phyloP scores from a whole-genome alignment of 2,113 vertebrate species.

The Perognathus longimembris region DNA sequence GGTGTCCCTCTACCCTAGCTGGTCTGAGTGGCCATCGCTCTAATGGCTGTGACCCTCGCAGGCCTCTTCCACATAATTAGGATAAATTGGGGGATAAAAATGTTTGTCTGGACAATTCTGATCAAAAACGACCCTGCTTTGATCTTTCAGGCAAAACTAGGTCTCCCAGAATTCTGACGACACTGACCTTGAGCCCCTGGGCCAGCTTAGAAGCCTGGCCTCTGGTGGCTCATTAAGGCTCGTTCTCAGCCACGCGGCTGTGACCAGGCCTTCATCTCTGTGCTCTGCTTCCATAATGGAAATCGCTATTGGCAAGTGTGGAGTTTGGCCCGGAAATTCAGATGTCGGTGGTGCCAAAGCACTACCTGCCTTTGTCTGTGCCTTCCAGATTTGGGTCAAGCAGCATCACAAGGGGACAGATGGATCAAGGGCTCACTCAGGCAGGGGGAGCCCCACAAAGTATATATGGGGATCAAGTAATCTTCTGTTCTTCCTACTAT shows the following conservation, averaged over 20 bases:
- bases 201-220: slow-evolving; percentile 9
- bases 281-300: slow-evolving; percentile 37
- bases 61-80: slow-evolving; percentile 67
- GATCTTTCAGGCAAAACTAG: slow-evolving; percentile 76
- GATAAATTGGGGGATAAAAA: slow-evolving; percentile 67
- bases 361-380: slow-evolving; percentile 24
- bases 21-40: slow-evolving; percentile 27
- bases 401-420: not conserved
- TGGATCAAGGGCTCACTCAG: not conserved
- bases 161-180: not conserved
- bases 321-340: slow-evolving; percentile 36
- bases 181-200: slow-evolving; percentile 50
- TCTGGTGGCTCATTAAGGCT: slow-evolving; percentile 60
- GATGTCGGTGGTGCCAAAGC: slow-evolving; percentile 16
- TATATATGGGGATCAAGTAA: too few relatives aligned
- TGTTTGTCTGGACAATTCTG: slow-evolving; percentile 65
- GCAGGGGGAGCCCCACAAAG: not conserved
- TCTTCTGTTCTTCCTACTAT: not conserved
- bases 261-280: slow-evolving; percentile 9
- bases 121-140: slow-evolving; percentile 71
- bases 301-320: slow-evolving; percentile 69
- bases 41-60: slow-evolving; percentile 69
- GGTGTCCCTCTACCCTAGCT: not conserved
- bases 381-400: not conserved
- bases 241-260: not conserved